Evolutionary conservation across 2,888 invertebrate species (phyloP), one percentile per base, ranked within the genome.

Genomic region (Hemicrepidius hirtus): DNA sequence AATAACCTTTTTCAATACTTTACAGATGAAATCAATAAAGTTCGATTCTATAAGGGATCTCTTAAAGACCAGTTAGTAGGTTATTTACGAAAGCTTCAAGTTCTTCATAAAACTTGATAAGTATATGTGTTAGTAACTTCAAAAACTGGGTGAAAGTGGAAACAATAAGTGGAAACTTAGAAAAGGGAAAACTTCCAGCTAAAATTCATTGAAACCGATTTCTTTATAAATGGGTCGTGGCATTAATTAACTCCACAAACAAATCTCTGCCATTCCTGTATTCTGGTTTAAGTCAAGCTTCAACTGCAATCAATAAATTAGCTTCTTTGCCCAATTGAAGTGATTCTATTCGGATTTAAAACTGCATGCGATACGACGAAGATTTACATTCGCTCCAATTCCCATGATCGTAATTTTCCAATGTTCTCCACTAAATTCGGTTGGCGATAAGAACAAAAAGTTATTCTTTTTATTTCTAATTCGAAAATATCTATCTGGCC

Each of bases 211-310:
- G 37, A 57, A 57, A 55, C n/a, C 55, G 55, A 12, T 4, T 35
- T 35, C 32, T 28, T 55, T 55, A 55, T 55, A 35, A 55, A 37
- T 57, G 57, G 57, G 10, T 57, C 57, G 20, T 13, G 35, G n/a
- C 32, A 57, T 57, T 37, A 57, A 57, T 57, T 57, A 57, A 57
- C 32, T 40, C 35, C 37, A 37, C 37, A 37, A 37, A 57, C 57
- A 57, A 57, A 20, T 57, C 21, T 12, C 9, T 20, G 37, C 57
- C 12, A 21, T 57, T 57, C 57, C 18, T 37, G 21, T 2, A 4
- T 16, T 16, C n/a, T 12, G 35, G 16, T 37, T 57, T 18, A 57
- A 18, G 13, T 16, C 35, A 37, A 55, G 12, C 37, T 57, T 57
- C 20, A 57, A 40, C 35, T 18, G 57, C 37, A 37, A 18, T 12